phyloP scores from a whole-genome alignment of 2,113 vertebrate species.

The Dasyornis broadbenti region DNA sequence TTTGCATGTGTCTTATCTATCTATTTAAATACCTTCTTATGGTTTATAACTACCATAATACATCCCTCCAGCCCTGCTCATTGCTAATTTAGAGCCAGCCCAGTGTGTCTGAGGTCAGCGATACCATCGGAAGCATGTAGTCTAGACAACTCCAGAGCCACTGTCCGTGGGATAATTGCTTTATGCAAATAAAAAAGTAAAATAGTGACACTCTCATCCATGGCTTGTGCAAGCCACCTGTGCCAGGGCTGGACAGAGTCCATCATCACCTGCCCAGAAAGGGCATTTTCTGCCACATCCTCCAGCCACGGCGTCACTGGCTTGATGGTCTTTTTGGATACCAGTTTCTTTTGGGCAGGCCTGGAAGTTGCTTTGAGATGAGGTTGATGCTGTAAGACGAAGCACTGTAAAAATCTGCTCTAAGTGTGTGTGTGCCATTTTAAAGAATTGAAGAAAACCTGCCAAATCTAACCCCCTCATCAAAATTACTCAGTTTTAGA shows the following conservation, averaged over 20 bases:
- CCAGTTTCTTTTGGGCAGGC: background rate
- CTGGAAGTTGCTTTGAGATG: background rate
- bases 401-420: background rate
- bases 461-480: background rate
- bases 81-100: slow-evolving; percentile 92
- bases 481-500: background rate
- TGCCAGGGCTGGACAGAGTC: background rate
- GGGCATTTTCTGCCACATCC: background rate
- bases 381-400: background rate
- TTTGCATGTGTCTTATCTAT: slow-evolving; percentile 94
- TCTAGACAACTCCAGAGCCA: slow-evolving; percentile 89
- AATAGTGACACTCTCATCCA: slow-evolving; percentile 73
- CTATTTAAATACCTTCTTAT: slow-evolving; percentile 97
- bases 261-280: background rate
- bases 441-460: background rate
- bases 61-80: slow-evolving; percentile 85
- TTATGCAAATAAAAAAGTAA: slow-evolving; percentile 86
- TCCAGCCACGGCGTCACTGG: background rate
- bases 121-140: slow-evolving; percentile 87
- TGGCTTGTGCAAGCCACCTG: slow-evolving; percentile 68
- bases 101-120: slow-evolving; percentile 83
- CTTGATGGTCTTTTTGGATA: background rate
- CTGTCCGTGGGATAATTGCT: slow-evolving; percentile 83
- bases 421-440: rapidly evolving
- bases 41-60: slow-evolving; percentile 89